A percentile compares a stretch with the other conserved stretches of the same genome.
Conservation (phyloP, 1,140 invertebrate species). For the Plectrocnemia conspersa region DNA sequence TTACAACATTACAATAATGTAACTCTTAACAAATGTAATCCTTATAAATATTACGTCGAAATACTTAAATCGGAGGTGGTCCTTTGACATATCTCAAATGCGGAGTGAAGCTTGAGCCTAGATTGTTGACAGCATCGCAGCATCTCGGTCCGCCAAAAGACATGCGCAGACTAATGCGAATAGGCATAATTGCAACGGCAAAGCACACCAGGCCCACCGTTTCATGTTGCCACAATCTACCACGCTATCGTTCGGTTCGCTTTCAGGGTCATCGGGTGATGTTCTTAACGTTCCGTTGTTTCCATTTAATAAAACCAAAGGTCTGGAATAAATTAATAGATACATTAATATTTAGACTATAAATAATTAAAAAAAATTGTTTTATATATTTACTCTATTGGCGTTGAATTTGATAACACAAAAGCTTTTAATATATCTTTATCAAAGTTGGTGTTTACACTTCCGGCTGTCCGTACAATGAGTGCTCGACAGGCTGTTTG, state of each 20-base stretch:
- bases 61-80: slow-evolving; percentile 73
- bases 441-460: slow-evolving; percentile 12
- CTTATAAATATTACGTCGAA: not conserved
- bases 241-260: slow-evolving; percentile 45
- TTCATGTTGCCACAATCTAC: slow-evolving; percentile 62
- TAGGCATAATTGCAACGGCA: slow-evolving; percentile 78
- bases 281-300: slow-evolving; percentile 19
- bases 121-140: slow-evolving; percentile 79
- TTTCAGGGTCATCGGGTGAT: slow-evolving; percentile 38
- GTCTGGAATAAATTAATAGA: slow-evolving; percentile 13
- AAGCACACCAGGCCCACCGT: slow-evolving; percentile 68
- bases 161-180: slow-evolving; percentile 77
- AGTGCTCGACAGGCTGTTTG: slow-evolving; percentile 74
- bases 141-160: slow-evolving; percentile 75
- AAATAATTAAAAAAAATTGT: not conserved
- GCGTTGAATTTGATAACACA: not conserved
- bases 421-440: not conserved
- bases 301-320: slow-evolving; percentile 18
- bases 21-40: not conserved
- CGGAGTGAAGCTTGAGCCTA: slow-evolving; percentile 74
- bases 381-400: slow-evolving; percentile 16
- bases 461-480: slow-evolving; percentile 60
- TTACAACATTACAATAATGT: not conserved
- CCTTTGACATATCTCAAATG: slow-evolving; percentile 80
- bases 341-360: slow-evolving; percentile 3